phyloP scores from a whole-genome alignment of 1,140 invertebrate genomes.

The Galendromus occidentalis region DNA sequence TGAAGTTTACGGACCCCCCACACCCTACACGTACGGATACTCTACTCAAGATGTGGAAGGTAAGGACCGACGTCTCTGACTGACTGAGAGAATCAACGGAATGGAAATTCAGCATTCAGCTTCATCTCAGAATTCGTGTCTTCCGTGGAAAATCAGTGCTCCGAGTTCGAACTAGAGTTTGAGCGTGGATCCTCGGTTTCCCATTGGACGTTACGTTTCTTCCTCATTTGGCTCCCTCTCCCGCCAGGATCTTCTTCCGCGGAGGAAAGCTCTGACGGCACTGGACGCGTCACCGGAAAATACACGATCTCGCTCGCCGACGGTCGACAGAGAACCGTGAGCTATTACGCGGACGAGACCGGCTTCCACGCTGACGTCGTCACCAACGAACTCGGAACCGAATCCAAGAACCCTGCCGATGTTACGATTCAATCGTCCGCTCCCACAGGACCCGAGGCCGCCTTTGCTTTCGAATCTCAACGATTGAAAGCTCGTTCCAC shows the following conservation, averaged over 20 bases:
- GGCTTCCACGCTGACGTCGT: slow-evolving; percentile 8
- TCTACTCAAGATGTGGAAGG: slow-evolving; percentile 3
- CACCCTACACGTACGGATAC: background rate
- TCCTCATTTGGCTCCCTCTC: no score
- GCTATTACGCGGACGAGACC: background rate
- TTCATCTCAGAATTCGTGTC: no score
- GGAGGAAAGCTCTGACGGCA: background rate
- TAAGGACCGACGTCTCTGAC: background rate
- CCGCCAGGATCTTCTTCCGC: background rate
- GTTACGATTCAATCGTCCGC: slow-evolving; percentile 1
- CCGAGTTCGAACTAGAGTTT: no score
- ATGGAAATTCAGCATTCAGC: no score
- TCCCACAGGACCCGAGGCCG: slow-evolving; percentile 3
- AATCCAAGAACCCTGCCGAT: slow-evolving; percentile 10
- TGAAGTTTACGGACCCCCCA: background rate
- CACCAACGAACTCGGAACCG: slow-evolving; percentile 9
- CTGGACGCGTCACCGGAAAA: background rate
- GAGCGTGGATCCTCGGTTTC: no score
- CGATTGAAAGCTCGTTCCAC: background rate
- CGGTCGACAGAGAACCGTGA: background rate
- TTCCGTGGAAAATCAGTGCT: no score
- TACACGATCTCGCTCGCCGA: background rate
- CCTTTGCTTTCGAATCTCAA: background rate
- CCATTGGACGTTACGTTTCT: no score
- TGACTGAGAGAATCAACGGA: no score